Base-by-base conservation (phyloP, 2,797 vertebrate genomes). In the Phoeniculus purpureus region DNA sequence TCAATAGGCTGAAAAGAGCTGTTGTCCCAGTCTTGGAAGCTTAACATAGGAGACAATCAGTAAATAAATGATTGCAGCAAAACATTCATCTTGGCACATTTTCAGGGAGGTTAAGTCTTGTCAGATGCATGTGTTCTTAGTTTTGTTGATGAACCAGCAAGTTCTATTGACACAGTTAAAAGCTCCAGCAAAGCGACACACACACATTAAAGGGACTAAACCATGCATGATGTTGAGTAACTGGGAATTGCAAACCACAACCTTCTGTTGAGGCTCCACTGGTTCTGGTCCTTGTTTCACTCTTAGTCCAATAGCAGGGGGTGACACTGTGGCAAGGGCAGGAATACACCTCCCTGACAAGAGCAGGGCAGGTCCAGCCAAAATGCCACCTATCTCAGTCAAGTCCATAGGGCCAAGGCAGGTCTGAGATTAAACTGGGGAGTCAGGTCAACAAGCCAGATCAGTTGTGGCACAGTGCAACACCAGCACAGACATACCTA, bases 31-130 rank as follows among this genome's bases (percentile, higher is more conserved):
- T 62, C 70, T 92, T 75, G 45, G 62, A 92, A 91, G 62, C 32
- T 72, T 87, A 87, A 68, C 50, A 66, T 2, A 87, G 70, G 66
- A 96, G 61, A 74, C 70, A 75, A 73, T 75, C 61, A 78, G 89
- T 72, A 78, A 78, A 81, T 72, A 81, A 92, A 85, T 48, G 65
- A 21, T 0, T 0, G 81, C 78, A 93, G 45, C 59, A 75, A 72
- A 85, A 71, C 83, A 77, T 75, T 84, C 16, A 3, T 82, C 75
- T 85, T 6, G 2, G 52, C 72, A 73, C 60, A 52, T 81, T 93
- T 91, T 86, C 68, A 56, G 55, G 62, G 58, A 90, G 82, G 54
- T 62, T 84, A 80, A 78, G 47, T 55, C 32, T 88, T 88, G 43
- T 77, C 34, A 87, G 58, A 66, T 29, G 82, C 86, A 26, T 1